Conservation (phyloP, 1,140 invertebrate species). For the Trigoniulus corallinus region DNA sequence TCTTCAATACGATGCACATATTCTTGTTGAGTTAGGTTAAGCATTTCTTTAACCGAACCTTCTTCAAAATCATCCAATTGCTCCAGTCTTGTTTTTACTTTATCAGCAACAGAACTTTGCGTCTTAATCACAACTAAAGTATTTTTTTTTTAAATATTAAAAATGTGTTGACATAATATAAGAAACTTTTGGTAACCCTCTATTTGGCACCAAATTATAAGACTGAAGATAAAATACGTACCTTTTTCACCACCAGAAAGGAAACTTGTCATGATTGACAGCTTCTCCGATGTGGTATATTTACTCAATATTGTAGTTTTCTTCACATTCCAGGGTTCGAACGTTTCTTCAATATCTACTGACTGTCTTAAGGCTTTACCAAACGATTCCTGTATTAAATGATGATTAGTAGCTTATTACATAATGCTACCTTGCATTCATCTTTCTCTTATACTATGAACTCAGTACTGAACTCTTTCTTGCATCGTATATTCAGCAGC, state of each 20-base stretch:
- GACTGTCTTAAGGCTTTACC: not conserved
- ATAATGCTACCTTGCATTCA: too few species aligned
- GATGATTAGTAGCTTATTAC: not conserved
- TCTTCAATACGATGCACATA: conserved; percentile 75
- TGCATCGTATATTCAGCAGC: conserved; percentile 11
- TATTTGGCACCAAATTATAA: conserved; percentile 2
- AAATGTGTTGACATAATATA: too few species aligned
- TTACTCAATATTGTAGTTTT: conserved; percentile 57
- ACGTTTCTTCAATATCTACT: conserved; percentile 27
- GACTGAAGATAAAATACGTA: too few species aligned
- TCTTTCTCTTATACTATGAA: not conserved
- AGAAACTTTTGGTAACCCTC: conserved; percentile 5
- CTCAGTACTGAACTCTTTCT: conserved; percentile 3
- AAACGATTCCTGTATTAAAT: not conserved
- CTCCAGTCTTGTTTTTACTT: conserved; percentile 76
- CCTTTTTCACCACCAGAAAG: conserved; percentile 60
- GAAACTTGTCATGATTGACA: conserved; percentile 76
- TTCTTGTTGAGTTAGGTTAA: conserved; percentile 75
- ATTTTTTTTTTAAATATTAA: conserved; percentile 10
- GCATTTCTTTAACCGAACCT: conserved; percentile 62
- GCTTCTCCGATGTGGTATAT: conserved; percentile 79
- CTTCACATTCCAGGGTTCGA: conserved; percentile 56
- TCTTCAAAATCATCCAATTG: conserved; percentile 91
- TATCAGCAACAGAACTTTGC: conserved; percentile 60
- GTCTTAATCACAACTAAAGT: conserved; percentile 54